These are phyloP conservation scores for Apis dorsata DNA, from an alignment of 1,140 invertebrate species.

Conservation along the genomic window DNA sequence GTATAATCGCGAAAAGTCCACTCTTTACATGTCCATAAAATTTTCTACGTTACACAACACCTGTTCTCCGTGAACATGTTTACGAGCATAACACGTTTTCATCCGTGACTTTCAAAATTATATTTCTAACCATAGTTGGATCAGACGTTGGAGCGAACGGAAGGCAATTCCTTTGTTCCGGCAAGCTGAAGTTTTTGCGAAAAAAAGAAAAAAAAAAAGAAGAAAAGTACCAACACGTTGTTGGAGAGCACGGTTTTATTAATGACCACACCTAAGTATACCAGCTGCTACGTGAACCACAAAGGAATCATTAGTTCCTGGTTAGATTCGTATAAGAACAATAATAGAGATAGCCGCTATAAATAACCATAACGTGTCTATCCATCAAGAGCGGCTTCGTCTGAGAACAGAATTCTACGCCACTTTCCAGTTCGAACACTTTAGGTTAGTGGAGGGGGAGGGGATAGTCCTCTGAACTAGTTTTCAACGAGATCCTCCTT, in stretches of 20 bases:
- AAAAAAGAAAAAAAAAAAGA: not conserved
- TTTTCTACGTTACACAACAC: conserved; percentile 9
- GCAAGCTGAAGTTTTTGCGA: not conserved
- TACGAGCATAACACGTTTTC: conserved; percentile 7
- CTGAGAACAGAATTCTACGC: conserved; percentile 13
- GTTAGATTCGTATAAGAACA: conserved; percentile 61
- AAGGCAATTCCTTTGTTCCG: conserved; percentile 55
- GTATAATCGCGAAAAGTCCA: not conserved
- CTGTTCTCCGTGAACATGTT: not conserved
- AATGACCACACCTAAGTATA: conserved; percentile 63
- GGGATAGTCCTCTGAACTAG: conserved; percentile 9
- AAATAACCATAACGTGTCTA: conserved; percentile 70
- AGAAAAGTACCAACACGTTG: conserved; percentile 35
- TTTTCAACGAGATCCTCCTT: not conserved
- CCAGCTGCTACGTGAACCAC: conserved; percentile 57
- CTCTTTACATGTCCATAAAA: not conserved
- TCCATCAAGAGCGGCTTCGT: conserved; percentile 60
- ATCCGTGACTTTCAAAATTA: conserved; percentile 3
- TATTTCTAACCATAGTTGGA: not conserved
- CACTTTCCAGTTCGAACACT: conserved; percentile 23
- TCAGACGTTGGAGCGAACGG: not conserved
- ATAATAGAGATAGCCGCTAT: conserved; percentile 70
- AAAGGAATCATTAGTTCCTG: conserved; percentile 53
- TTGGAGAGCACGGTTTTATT: conserved; percentile 59
- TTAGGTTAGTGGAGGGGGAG: not conserved